Base-by-base conservation (phyloP, 30 jellyfish, hydroid and myxozoan species). In the Hydractinia symbiolongicarpus region DNA sequence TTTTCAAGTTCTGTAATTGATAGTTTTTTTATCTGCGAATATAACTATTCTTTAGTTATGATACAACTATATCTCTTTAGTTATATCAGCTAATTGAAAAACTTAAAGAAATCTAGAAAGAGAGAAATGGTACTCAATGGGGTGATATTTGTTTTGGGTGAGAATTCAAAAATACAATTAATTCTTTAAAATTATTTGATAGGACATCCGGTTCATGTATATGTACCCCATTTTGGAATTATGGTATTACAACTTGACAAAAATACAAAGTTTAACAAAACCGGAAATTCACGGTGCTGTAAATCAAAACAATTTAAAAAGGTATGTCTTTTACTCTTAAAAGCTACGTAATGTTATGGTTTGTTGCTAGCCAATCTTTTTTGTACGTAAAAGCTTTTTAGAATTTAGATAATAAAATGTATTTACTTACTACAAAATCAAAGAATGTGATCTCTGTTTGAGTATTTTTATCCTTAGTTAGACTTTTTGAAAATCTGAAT, bases 141-240 rank as follows among this genome's bases (percentile, higher is more conserved):
- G 67, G 75, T 40, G 81, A 49, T 9, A 89, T 89, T 53, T 89
- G 96, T 57, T 89, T 61, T 81, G 64, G 90, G 96, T 89, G 20
- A 49, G 79, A 8, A 10, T 16, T 7, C 1, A 64, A 64, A 13
- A 7, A n/a, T 64, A 6, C 0, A 64, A 64, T n/a, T 64, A 6
- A 44, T 30, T 30, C 44, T 58, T 13, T 11, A 0, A 16, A 11
- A 11, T 58, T 58, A 13, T 16, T 58, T 16, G 17, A 11, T 64
- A 64, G 74, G 16, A n/a, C 74, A 64, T 44, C 74, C 9, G 40
- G 40, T 0, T 44, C 40, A 7, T 64, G 74, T 13, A 64, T 64
- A n/a, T 51, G 6, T 13, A 7, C 19, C 4, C 74, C 9, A 64
- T 64, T 6, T 51, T 64, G 9, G 74, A 64, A 64, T 64, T 64